Conservation (phyloP, 1,140 invertebrate species). For the Brachionus paranguensis region DNA sequence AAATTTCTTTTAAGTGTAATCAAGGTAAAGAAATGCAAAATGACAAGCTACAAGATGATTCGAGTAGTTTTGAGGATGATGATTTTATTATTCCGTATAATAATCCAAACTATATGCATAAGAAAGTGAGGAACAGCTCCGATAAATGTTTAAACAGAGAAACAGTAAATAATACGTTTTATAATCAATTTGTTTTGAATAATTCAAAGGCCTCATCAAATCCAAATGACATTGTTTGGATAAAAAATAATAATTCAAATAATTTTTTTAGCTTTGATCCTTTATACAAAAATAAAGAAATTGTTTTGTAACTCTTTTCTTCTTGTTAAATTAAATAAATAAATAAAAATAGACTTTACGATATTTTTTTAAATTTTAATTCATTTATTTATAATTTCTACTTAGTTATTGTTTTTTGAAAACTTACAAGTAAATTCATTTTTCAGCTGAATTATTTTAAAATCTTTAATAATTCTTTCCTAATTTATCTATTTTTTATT, state of each 20-base stretch:
- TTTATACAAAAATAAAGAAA: neutral
- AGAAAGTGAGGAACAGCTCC: neutral
- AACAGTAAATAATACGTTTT: neutral
- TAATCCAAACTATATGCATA: neutral
- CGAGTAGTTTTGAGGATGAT: neutral
- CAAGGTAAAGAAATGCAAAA: neutral
- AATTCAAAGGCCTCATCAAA: neutral
- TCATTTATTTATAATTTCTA: neutral
- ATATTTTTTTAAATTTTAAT: neutral
- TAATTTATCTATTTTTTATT: too few species aligned
- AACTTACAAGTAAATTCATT: too few species aligned
- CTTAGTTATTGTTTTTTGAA: too few species aligned
- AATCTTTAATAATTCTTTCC: too few species aligned
- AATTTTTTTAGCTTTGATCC: neutral
- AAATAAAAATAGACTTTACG: neutral
- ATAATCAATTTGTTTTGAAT: neutral
- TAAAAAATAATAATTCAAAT: constrained; percentile 8
- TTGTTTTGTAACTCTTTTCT: neutral
- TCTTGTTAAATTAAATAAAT: neutral
- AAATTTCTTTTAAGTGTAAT: neutral
- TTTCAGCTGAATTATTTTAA: too few species aligned
- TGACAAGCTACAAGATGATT: neutral
- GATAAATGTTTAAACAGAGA: neutral
- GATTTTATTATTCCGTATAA: neutral
- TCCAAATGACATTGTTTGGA: neutral